Base-by-base conservation (phyloP, 2,888 invertebrate species). In the Diarsia mendica region DNA sequence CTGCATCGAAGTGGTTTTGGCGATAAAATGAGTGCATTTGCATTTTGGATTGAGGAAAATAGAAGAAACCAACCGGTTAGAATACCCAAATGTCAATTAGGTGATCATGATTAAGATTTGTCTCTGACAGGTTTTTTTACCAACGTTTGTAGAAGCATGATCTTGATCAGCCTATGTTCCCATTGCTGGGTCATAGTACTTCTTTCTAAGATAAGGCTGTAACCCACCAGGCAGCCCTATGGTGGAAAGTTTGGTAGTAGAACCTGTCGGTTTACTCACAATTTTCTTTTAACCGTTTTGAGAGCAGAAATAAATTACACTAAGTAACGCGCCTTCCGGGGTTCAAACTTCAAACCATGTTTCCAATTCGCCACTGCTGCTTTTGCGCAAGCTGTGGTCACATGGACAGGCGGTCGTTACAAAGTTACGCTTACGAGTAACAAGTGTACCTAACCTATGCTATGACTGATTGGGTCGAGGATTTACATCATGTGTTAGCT, bases 61-160 rank as follows among this genome's bases (percentile, higher is more conserved):
- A 13, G 3, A 51, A 67, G 51, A 75, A 83, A 79, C 72, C 84
- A 86, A 49, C 44, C 6, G 84, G 81, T 67, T 72, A 64, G 8
- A 65, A 23, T 63, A 55, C 49, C 49, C 10, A 76, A 61, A 51
- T 20, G 46, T 13, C 18, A 28, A 28, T 49, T 55, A 39, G n/a
- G n/a, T 11, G 49, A 67, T 46, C 13, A 28, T 28, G 28, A 28
- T 28, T 28, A 28, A 28, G 28, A 28, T 28, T 28, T 28, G 28
- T 28, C 28, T 28, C 28, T 28, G 28, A 28, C 44, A 55, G 61
- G 39, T 39, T 61, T 68, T n/a, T 63, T 28, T 39, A 20, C 33
- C 46, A 55, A 80, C 63, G 75, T 44, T 80, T 84, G 75, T 72
- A 67, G 0, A 28, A 58, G 8, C 3, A 23, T 15, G 23, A 55